Conservation (phyloP, 2,888 invertebrate genomes). For the Polydesmus complanatus region DNA sequence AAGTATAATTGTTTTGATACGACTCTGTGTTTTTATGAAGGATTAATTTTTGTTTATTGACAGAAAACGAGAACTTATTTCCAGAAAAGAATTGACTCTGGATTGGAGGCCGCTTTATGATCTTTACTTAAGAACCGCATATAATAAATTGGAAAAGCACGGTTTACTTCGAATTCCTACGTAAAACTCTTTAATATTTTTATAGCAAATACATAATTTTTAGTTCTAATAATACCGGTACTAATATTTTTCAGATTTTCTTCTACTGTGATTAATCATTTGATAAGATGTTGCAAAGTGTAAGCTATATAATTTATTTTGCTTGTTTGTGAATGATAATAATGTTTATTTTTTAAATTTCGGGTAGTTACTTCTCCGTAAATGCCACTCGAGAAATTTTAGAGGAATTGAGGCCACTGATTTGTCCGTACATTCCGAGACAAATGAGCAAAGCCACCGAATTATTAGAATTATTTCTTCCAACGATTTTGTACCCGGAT, state of each 20-base stretch:
- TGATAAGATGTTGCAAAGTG: neutral
- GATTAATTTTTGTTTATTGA: slow-evolving; percentile 2
- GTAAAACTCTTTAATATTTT: slow-evolving; percentile 35
- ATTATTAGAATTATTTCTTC: slow-evolving; percentile 60
- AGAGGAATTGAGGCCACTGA: slow-evolving; percentile 60
- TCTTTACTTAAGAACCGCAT: slow-evolving; percentile 34
- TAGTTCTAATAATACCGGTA: neutral
- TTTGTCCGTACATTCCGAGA: slow-evolving; percentile 56
- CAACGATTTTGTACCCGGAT: slow-evolving; percentile 49
- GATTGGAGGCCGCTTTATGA: slow-evolving; percentile 76
- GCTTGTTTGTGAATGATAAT: neutral
- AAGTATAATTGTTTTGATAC: slow-evolving; percentile 44
- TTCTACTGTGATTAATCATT: neutral
- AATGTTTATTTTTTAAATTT: neutral
- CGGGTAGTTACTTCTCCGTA: slow-evolving; percentile 52
- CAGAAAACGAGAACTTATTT: slow-evolving; percentile 61
- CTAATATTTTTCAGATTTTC: neutral
- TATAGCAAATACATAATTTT: neutral
- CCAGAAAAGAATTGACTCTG: slow-evolving; percentile 61
- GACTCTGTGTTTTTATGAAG: neutral
- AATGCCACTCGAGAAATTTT: slow-evolving; percentile 71
- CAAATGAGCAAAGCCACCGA: slow-evolving; percentile 38
- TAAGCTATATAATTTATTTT: neutral
- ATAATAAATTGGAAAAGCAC: slow-evolving; percentile 37
- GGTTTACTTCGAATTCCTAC: slow-evolving; percentile 45